phyloP scores from a whole-genome alignment of 2,888 invertebrate genomes.

The Parnassius apollo region DNA sequence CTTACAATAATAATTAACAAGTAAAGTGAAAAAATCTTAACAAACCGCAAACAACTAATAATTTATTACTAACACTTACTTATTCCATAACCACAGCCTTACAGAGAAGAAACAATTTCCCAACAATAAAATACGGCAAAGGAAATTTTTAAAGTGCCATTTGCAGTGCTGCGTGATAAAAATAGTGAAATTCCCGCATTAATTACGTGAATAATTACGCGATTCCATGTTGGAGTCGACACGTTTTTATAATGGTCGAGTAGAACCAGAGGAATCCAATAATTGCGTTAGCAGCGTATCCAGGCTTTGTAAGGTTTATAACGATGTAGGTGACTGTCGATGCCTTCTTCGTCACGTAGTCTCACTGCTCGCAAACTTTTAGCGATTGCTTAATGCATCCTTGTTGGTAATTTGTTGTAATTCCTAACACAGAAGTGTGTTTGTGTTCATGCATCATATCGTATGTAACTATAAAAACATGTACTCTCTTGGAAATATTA shows the following conservation, averaged over 20 bases:
- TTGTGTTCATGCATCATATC: too few relatives aligned
- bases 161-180: constrained; percentile 37
- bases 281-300: constrained; percentile 35
- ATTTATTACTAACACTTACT: constrained; percentile 4
- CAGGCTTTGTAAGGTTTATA: constrained; percentile 18
- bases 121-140: constrained; percentile 45
- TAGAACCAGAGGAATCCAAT: constrained; percentile 32
- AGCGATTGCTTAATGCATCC: background rate
- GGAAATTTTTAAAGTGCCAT: constrained; percentile 62
- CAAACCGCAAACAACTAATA: constrained; percentile 14
- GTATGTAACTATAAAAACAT: background rate
- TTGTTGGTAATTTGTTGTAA: constrained; percentile 13
- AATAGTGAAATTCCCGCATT: constrained; percentile 42
- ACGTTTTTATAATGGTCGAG: constrained; percentile 45
- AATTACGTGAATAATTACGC: constrained; percentile 58
- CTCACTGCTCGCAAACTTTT: background rate
- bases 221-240: constrained; percentile 43
- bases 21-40: constrained; percentile 1
- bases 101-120: constrained; percentile 44
- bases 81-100: constrained; percentile 28
- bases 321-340: constrained; percentile 31
- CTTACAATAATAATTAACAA: constrained; percentile 1
- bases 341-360: constrained; percentile 27
- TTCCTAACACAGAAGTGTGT: background rate
- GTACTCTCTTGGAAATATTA: background rate